A percentile compares a stretch with the other conserved stretches of the same genome.
Conservation (phyloP, 2,113 vertebrate species). For the Steatornis caripensis region DNA sequence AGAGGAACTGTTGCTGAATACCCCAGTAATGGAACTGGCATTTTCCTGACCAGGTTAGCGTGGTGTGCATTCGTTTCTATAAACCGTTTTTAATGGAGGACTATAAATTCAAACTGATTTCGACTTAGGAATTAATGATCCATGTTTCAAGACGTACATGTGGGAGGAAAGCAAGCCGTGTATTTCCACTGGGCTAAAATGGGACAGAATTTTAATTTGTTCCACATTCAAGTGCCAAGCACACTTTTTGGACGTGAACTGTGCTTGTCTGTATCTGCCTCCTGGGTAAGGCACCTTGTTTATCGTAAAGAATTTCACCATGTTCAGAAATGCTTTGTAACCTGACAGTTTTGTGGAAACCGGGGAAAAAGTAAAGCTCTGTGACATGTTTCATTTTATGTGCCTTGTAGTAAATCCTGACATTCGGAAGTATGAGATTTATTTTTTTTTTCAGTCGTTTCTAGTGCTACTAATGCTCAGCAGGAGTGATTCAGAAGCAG, state of each 20-base stretch:
- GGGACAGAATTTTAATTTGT: not conserved
- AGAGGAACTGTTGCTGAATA: slow-evolving; percentile 5
- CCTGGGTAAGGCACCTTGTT: not conserved
- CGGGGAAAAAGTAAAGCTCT: not conserved
- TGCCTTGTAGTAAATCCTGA: not conserved
- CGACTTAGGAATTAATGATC: not conserved
- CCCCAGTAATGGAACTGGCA: not conserved
- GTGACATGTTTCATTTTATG: not conserved
- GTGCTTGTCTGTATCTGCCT: not conserved
- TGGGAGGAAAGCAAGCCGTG: not conserved
- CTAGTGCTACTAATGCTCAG: not conserved
- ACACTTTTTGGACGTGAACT: not conserved
- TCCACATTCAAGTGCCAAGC: not conserved
- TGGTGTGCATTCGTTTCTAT: slow-evolving; percentile 1
- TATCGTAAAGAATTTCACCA: not conserved
- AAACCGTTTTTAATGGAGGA: not conserved
- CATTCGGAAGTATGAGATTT: not conserved
- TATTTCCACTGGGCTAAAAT: not conserved
- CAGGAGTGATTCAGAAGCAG: slow-evolving; percentile 5
- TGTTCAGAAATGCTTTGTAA: not conserved
- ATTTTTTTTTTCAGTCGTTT: not conserved
- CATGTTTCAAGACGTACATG: not conserved
- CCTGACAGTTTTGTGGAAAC: not conserved
- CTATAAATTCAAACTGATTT: not conserved
- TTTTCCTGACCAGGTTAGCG: slow-evolving; percentile 26